phyloP scores from a whole-genome alignment of 2,113 vertebrate genomes.

The Semicossyphus pulcher region DNA sequence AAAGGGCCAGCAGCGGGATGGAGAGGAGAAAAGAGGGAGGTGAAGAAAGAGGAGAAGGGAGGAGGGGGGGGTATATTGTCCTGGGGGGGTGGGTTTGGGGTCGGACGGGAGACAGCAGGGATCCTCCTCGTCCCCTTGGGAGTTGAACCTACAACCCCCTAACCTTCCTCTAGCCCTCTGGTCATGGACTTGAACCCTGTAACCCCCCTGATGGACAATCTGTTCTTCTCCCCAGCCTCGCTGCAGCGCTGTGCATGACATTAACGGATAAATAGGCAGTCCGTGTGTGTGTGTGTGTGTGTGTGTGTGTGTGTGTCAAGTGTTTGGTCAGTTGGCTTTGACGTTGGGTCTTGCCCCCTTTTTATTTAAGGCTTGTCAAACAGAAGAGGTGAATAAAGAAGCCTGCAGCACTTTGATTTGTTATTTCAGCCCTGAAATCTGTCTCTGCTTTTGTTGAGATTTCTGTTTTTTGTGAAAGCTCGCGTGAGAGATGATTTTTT shows the following conservation, averaged over 20 bases:
- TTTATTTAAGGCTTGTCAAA: conserved; percentile 48
- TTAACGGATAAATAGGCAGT: conserved; percentile 71
- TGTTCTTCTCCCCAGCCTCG: conserved; percentile 66
- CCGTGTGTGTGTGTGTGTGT: conserved; percentile 23
- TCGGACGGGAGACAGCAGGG: conserved; percentile 68
- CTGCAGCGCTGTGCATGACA: conserved; percentile 60
- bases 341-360: conserved; percentile 48
- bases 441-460: conserved; percentile 8
- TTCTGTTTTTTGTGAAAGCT: not conserved
- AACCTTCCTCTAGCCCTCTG: conserved; percentile 72
- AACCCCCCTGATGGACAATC: conserved; percentile 76
- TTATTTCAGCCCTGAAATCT: conserved; percentile 31
- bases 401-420: conserved; percentile 1
- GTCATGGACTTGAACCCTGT: conserved; percentile 79
- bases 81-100: conserved; percentile 32
- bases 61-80: conserved; percentile 53
- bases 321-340: conserved; percentile 68
- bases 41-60: conserved; percentile 12
- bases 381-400: conserved; percentile 24
- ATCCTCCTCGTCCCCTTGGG: conserved; percentile 69
- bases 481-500: not conserved
- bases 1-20: conserved; percentile 57
- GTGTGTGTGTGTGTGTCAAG: conserved; percentile 43
- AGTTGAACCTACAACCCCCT: conserved; percentile 75
- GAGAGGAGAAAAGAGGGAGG: conserved; percentile 23